A percentile compares a stretch with the other conserved stretches of the same genome.
Conservation (phyloP, 1,140 invertebrate genomes). For the Stratiolaelaps scimitus region DNA sequence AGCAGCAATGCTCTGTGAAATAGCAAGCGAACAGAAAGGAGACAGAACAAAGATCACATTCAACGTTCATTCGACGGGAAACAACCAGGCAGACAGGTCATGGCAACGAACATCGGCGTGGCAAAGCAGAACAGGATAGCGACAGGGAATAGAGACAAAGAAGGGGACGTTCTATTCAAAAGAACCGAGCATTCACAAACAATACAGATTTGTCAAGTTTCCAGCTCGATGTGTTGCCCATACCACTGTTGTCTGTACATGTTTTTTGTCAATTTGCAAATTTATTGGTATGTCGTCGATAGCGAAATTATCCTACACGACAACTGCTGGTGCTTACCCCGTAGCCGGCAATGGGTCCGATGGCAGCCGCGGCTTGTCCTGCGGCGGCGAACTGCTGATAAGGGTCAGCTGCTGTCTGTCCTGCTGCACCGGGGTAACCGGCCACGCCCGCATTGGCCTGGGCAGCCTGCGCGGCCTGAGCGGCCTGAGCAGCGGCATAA, state of each 20-base stretch:
- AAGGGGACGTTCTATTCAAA: too few relatives aligned
- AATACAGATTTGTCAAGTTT: too few relatives aligned
- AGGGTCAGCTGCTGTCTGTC: background rate
- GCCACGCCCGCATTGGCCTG: slow-evolving; percentile 13
- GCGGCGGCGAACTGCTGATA: slow-evolving; percentile 14
- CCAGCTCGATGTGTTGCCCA: too few relatives aligned
- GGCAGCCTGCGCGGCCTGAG: slow-evolving; percentile 19
- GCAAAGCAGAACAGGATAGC: background rate
- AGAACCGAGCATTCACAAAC: too few relatives aligned
- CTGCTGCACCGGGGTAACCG: background rate
- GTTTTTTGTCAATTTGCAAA: background rate
- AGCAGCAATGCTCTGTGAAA: slow-evolving; percentile 3
- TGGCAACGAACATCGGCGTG: background rate
- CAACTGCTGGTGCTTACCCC: background rate
- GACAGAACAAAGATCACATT: too few relatives aligned
- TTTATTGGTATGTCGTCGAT: background rate
- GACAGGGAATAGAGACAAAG: background rate
- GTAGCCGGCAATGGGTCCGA: slow-evolving; percentile 22
- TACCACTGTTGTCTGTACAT: too few relatives aligned
- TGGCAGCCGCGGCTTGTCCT: slow-evolving; percentile 7
- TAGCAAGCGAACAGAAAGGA: background rate
- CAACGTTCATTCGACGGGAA: too few relatives aligned
- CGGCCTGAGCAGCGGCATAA: slow-evolving; percentile 23
- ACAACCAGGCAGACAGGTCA: too few relatives aligned
- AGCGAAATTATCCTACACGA: too few relatives aligned